Base-by-base conservation (phyloP, 2,113 vertebrate species). In the Caloenas nicobarica region DNA sequence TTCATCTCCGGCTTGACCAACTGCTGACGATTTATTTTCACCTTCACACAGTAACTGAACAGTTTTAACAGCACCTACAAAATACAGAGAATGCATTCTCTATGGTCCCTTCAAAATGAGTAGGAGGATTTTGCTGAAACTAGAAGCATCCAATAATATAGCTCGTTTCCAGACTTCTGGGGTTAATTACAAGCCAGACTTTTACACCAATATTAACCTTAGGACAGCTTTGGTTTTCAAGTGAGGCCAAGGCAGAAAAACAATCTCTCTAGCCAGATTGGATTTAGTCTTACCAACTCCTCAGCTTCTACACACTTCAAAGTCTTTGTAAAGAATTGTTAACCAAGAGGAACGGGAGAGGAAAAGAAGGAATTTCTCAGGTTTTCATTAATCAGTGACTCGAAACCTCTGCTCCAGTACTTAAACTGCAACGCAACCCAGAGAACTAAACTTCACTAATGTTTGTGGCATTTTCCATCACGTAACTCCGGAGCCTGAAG, bases 21-120 rank as follows among this genome's bases (percentile, higher is more conserved):
- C 97, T 99, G 99, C 93, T 99, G 99, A 66, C 99, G 97, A 87
- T 99, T 99, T 93, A 99, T 98, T 96, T 99, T 99, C 96, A 99
- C 99, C 93, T 99, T 99, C 86, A 99, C 99, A 23, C 99, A 99
- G 93, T 99, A 99, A 97, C 99, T 99, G 76, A 99, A 99, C 70
- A 99, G 97, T 93, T 99, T 99, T 60, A 99, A 97, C 81, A 99
- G 97, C 90, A 99, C 99, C 99, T 99, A 86, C 7, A 51, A 78
- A 84, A 93, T 1, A 51, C 56, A 90, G 73, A 54, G 28, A 42
- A n/a, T 4, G 24, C 5, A 8, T 56, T 54, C 21, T 58, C 18
- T 65, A 10, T 4, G 13, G 10, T 16, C 38, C 33, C 34, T 83
- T 31, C 58, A 44, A 48, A 65, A 14, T 0, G 5, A 81, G 64